A percentile compares a stretch with the other conserved stretches of the same genome.
These are phyloP conservation scores for Reticulitermes speratus DNA, from an alignment of 1,140 invertebrate species.

Conservation along the genomic window DNA sequence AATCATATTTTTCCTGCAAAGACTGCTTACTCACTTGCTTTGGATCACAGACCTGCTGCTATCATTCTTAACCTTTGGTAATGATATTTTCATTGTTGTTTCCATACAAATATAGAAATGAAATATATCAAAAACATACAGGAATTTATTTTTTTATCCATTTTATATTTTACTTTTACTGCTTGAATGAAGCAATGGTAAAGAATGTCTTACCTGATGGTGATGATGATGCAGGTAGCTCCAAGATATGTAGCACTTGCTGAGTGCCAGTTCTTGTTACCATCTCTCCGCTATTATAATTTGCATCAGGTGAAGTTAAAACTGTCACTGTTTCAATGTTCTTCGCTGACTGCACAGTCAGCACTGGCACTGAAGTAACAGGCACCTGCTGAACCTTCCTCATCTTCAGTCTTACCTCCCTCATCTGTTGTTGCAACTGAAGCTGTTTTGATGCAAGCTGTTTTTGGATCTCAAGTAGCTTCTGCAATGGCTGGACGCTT, in stretches of 20 bases:
- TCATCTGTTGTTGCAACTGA: neutral
- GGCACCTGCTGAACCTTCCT: neutral
- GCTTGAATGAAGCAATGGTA: neutral
- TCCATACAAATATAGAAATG: too few species aligned
- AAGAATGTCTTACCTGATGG: neutral
- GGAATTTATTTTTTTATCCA: too few species aligned
- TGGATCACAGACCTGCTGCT: too few species aligned
- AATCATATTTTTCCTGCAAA: too few species aligned
- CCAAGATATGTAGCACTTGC: neutral
- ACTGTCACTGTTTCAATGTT: neutral
- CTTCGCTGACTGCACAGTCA: neutral
- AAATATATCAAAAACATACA: too few species aligned
- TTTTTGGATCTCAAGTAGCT: neutral
- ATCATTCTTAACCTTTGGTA: too few species aligned
- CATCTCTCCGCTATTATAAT: neutral
- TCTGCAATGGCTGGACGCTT: conserved; percentile 7
- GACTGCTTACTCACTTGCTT: too few species aligned
- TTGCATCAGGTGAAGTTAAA: neutral
- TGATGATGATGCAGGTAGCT: neutral
- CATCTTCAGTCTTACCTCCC: neutral
- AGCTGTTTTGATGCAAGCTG: neutral
- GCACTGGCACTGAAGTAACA: neutral
- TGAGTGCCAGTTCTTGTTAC: neutral
- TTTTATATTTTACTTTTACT: too few species aligned
- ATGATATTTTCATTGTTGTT: too few species aligned